phyloP scores from a whole-genome alignment of 2,888 invertebrate species.

The Eustalomyia histrio region DNA sequence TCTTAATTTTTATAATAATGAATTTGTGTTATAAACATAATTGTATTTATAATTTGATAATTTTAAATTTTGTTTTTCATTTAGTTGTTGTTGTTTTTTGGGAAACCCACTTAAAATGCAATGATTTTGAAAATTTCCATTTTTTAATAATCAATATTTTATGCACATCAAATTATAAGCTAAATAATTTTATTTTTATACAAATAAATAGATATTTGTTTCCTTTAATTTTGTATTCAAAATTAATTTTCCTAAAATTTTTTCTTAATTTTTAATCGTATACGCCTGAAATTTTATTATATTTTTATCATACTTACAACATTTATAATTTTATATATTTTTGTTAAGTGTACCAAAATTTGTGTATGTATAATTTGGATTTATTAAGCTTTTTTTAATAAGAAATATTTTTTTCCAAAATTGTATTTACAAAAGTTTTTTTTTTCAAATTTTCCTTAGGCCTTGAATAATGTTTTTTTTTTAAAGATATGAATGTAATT shows the following conservation, averaged over 20 bases:
- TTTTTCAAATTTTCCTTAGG: conserved; percentile 41
- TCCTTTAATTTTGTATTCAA: conserved; percentile 12
- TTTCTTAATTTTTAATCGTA: conserved; percentile 63
- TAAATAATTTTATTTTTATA: conserved; percentile 20
- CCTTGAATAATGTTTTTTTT: conserved; percentile 57
- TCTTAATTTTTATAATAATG: conserved; percentile 35
- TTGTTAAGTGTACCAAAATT: conserved; percentile 65
- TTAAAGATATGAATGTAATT: conserved; percentile 61
- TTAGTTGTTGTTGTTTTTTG: conserved; percentile 54
- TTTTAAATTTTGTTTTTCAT: conserved; percentile 35
- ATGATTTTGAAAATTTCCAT: conserved; percentile 59
- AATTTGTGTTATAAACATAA: conserved; percentile 32
- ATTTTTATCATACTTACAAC: conserved; percentile 62
- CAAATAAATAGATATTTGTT: not conserved
- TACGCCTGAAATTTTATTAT: conserved; percentile 63
- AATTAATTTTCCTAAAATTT: conserved; percentile 57
- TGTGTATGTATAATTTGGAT: conserved; percentile 52
- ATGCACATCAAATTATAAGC: conserved; percentile 64
- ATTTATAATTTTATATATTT: conserved; percentile 64
- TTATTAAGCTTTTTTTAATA: conserved; percentile 32
- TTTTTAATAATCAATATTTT: conserved; percentile 32
- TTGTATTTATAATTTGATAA: conserved; percentile 33
- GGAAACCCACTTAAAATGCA: conserved; percentile 73
- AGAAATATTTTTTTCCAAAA: conserved; percentile 58
- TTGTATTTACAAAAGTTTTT: conserved; percentile 62